Conservation (phyloP, 2,797 vertebrate species). For the Rhadinocentrus ornatus region DNA sequence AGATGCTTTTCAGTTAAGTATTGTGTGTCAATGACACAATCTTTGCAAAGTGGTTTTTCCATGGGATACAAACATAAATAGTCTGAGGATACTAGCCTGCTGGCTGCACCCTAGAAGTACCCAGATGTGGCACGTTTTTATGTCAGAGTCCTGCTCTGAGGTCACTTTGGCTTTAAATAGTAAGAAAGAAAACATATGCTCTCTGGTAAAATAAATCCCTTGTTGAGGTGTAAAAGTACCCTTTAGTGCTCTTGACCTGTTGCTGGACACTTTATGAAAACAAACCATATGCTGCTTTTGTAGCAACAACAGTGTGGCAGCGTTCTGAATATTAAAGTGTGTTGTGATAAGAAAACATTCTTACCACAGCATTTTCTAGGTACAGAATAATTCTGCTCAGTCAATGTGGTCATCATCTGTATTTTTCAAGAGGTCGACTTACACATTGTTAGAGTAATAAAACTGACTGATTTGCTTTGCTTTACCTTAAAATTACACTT, state of each 20-base stretch:
- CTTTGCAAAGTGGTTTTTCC: conserved; percentile 39
- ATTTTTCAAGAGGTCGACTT: not conserved
- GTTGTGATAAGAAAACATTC: conserved; percentile 19
- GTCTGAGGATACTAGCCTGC: conserved; percentile 15
- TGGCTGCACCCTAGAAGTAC: conserved; percentile 32
- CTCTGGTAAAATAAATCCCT: conserved; percentile 59
- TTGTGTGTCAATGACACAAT: conserved; percentile 1
- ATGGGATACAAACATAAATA: conserved; percentile 44
- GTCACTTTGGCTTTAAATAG: conserved; percentile 56
- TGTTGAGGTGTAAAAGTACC: conserved; percentile 43
- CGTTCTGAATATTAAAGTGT: conserved; percentile 15
- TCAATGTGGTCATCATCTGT: conserved; percentile 13
- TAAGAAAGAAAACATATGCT: conserved; percentile 49
- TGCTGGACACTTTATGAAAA: conserved; percentile 54
- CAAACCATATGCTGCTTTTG: conserved; percentile 42
- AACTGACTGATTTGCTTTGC: not conserved
- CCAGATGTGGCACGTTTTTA: conserved; percentile 62
- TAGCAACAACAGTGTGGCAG: conserved; percentile 39
- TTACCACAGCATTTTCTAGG: not conserved
- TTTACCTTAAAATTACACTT: not conserved
- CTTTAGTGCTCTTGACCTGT: conserved; percentile 60
- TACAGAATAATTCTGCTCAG: conserved; percentile 34
- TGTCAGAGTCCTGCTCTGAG: conserved; percentile 36
- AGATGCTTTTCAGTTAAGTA: conserved; percentile 9
- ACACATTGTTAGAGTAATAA: not conserved